Conservation (phyloP, 92 coral and sea anemone genomes). For the Isaurus tuberculatus region DNA sequence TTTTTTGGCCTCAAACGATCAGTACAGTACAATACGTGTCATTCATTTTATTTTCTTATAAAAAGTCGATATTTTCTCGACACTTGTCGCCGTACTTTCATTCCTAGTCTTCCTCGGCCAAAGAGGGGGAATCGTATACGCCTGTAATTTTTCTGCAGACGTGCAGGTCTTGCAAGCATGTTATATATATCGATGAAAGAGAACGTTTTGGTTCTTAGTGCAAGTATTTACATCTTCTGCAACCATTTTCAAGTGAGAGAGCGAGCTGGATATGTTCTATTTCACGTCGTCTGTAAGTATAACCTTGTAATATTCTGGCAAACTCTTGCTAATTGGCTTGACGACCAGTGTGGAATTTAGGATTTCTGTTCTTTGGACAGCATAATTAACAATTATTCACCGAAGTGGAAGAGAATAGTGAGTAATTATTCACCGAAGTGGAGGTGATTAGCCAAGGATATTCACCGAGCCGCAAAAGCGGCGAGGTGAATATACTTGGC, state of each 20-base stretch:
- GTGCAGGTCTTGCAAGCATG: background rate
- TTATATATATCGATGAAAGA: conserved; percentile 54
- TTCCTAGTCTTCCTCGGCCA: background rate
- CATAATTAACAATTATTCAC: too few relatives aligned
- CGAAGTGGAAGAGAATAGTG: too few relatives aligned
- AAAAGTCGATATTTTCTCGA: background rate
- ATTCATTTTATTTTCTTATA: background rate
- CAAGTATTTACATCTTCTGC: conserved; percentile 67
- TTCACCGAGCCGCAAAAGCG: too few relatives aligned
- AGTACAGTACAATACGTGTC: background rate
- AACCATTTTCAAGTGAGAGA: conserved; percentile 64
- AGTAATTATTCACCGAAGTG: too few relatives aligned
- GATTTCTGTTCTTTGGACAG: background rate
- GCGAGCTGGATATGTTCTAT: conserved; percentile 68
- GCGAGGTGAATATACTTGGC: too few relatives aligned
- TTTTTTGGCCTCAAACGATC: background rate
- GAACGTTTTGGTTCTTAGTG: conserved; percentile 51
- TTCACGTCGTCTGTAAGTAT: conserved; percentile 73
- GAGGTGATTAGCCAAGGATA: too few relatives aligned
- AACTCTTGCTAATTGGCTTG: background rate
- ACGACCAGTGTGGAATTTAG: background rate
- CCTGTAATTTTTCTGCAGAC: background rate
- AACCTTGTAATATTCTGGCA: background rate
- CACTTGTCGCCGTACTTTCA: background rate
- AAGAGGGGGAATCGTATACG: background rate